Evolutionary conservation across 2,113 vertebrate genomes (phyloP).

Genomic region (Dolichotis patagonum): DNA sequence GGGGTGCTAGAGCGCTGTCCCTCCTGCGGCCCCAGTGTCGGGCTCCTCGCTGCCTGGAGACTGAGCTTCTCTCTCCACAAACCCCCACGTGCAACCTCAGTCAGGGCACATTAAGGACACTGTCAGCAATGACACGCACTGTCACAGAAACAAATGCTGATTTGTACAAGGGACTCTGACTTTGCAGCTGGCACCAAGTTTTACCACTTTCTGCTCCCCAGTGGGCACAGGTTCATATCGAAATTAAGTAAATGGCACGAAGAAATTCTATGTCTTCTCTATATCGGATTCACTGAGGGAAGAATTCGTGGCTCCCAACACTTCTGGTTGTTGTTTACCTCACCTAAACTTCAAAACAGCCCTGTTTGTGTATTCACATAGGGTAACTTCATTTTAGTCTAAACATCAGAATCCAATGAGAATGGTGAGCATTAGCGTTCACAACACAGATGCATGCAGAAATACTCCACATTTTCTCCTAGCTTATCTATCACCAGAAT

Average conservation of each 20-base stretch:
- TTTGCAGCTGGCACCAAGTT: neutral
- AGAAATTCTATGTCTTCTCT: neutral
- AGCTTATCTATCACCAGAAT: neutral
- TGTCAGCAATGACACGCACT: neutral
- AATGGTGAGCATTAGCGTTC: neutral
- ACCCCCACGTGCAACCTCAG: neutral
- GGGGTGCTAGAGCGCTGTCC: rapidly evolving
- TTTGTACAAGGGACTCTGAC: neutral
- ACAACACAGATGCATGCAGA: neutral
- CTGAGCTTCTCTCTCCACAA: neutral
- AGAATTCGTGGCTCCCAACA: neutral
- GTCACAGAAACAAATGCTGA: neutral
- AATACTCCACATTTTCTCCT: neutral
- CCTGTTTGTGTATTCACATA: neutral
- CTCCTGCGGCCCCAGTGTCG: neutral
- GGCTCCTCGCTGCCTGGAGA: neutral
- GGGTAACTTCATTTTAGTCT: neutral
- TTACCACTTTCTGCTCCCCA: neutral
- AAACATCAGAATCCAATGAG: neutral
- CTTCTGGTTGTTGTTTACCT: neutral
- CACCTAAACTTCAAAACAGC: neutral
- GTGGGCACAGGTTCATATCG: neutral
- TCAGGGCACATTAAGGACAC: neutral
- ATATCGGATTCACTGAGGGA: neutral
- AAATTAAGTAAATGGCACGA: neutral